Evolutionary conservation across 1,140 invertebrate genomes (phyloP), one percentile per base, ranked within the genome.

Genomic region (Hermetia illucens): DNA sequence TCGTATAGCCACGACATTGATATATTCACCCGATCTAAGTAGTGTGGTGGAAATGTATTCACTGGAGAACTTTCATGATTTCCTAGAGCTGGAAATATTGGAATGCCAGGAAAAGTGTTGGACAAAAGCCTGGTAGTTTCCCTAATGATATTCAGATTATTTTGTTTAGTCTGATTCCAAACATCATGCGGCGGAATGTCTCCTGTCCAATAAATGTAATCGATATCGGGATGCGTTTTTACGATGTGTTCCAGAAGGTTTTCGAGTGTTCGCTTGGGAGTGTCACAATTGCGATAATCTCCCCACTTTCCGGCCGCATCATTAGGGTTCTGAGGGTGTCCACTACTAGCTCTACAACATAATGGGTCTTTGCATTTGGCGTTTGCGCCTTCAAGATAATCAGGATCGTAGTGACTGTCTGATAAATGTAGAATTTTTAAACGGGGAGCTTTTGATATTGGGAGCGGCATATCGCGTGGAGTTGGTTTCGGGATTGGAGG

Each of bases 1-100:
- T 85, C 69, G 55, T 94, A 95, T 30, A 95, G 54, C 89, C 89
- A 94, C 16, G 74, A 70, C 36, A 90, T 85, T 20, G 76, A 76
- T n/a, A n/a, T n/a, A n/a, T n/a, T n/a, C n/a, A n/a, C n/a, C n/a
- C n/a, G n/a, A n/a, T n/a, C n/a, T n/a, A n/a, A n/a, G n/a, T n/a
- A n/a, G n/a, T n/a, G n/a, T n/a, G n/a, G n/a, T n/a, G n/a, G n/a
- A n/a, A 61, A 84, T 77, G 75, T 70, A 62, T 91, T 86, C 4
- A 81, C 63, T 13, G 86, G 86, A 57, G 81, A 72, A 39, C 80
- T 68, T 62, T 92, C 87, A 49, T 92, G 88, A 58, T 92, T 92
- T 27, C 86, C 86, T 25, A 91, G 53, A 24, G 75, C 65, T 4
- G 77, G 72, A 51, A 73, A 75, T 4, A 91, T 63, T 4, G 68